A percentile compares a stretch with the other conserved stretches of the same genome.
Evolutionary conservation across 2,113 vertebrate genomes (phyloP).

Genomic region (Labeo catla): DNA sequence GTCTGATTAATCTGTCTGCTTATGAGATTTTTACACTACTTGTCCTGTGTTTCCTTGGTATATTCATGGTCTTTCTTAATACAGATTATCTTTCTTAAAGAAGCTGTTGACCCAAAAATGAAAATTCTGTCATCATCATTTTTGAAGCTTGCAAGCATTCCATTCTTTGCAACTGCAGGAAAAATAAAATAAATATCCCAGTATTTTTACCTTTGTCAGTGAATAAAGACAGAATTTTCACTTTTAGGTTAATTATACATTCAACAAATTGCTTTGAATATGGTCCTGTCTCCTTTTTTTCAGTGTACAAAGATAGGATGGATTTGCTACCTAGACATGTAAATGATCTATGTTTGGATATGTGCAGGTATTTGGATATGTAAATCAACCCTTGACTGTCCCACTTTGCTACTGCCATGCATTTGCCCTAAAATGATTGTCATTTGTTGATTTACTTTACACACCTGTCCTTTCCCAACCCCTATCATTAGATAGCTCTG

Average conservation of each 20-base stretch:
- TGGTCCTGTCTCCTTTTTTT: background rate
- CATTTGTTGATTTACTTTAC: conserved; percentile 17
- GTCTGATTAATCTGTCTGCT: background rate
- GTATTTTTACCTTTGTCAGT: background rate
- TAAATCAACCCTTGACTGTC: background rate
- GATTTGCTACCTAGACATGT: conserved; percentile 13
- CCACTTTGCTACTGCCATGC: background rate
- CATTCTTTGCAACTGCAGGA: background rate
- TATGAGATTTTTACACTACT: too few relatives aligned
- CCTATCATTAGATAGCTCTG: conserved; percentile 2
- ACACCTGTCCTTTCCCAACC: conserved; percentile 14
- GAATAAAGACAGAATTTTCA: background rate
- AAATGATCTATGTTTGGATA: conserved; percentile 13
- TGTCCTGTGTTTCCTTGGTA: background rate
- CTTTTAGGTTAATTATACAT: background rate
- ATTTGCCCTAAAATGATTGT: background rate
- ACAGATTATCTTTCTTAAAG: background rate
- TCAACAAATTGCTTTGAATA: background rate
- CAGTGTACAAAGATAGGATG: background rate
- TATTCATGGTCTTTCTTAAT: background rate
- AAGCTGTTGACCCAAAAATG: background rate
- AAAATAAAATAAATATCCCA: background rate
- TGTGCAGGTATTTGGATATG: conserved; percentile 27
- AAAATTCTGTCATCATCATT: background rate
- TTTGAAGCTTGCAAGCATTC: background rate